Conservation (phyloP, 2,888 invertebrate genomes). For the Aricia artaxerxes region DNA sequence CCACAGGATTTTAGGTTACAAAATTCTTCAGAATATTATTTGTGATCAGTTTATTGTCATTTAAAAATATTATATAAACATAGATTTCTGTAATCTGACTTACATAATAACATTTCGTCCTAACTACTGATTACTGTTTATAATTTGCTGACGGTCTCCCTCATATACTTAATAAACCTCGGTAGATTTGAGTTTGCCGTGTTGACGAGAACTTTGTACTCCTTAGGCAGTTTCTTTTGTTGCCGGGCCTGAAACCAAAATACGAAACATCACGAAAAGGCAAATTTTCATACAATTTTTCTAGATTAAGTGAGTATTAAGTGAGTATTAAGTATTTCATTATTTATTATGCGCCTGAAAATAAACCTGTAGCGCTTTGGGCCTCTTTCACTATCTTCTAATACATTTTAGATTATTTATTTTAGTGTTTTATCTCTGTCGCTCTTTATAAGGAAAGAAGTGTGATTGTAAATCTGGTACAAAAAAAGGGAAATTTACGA, state of each 20-base stretch:
- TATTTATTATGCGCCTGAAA: too few species aligned
- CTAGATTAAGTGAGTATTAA: too few species aligned
- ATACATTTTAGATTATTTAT: too few species aligned
- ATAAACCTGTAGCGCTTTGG: too few species aligned
- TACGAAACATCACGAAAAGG: neutral
- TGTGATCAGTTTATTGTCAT: conserved; percentile 5
- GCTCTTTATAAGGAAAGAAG: too few species aligned
- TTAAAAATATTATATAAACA: conserved; percentile 31
- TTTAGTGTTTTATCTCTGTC: too few species aligned
- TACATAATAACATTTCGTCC: conserved; percentile 29
- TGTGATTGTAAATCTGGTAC: too few species aligned
- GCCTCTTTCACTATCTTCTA: too few species aligned
- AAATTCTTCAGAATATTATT: neutral
- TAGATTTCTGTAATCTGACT: conserved; percentile 33
- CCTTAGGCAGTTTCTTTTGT: conserved; percentile 83
- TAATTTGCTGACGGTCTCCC: conserved; percentile 61
- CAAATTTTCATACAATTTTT: too few species aligned
- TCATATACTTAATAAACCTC: conserved; percentile 87
- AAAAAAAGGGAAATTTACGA: too few species aligned
- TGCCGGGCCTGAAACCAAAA: conserved; percentile 76
- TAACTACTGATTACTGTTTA: conserved; percentile 39
- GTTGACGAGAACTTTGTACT: conserved; percentile 84
- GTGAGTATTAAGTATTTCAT: too few species aligned
- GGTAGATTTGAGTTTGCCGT: conserved; percentile 85
- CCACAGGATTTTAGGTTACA: neutral